Evolutionary conservation across 2,113 vertebrate species (phyloP).

Genomic region (Cebus imitator): DNA sequence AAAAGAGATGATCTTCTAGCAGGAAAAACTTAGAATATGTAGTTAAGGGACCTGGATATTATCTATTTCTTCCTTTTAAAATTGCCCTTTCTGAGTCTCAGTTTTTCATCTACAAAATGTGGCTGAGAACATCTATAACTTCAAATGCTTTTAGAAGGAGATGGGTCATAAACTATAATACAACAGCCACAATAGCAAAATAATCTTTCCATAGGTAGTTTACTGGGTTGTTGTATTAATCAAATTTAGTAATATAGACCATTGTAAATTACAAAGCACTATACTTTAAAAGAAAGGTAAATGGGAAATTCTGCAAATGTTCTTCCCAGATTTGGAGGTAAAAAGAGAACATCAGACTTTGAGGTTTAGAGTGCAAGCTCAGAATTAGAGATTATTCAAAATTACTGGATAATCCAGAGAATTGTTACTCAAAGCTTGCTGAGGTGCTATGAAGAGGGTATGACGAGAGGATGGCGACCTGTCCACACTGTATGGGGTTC

Average conservation of each 20-base stretch:
- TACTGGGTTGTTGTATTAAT: not conserved
- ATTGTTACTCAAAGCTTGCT: not conserved
- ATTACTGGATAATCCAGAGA: not conserved
- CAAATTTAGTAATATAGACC: not conserved
- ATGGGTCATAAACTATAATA: not conserved
- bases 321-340: not conserved
- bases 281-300: not conserved
- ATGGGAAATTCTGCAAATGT: not conserved
- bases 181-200: not conserved
- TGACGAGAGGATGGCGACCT: not conserved
- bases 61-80: not conserved
- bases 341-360: not conserved
- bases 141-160: constrained; percentile 19
- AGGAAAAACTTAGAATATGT: not conserved
- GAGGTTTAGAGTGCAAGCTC: not conserved
- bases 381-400: not conserved
- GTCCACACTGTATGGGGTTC: not conserved
- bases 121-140: not conserved
- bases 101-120: not conserved
- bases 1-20: not conserved
- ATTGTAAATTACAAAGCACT: not conserved
- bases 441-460: not conserved
- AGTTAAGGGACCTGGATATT: not conserved
- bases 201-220: not conserved
- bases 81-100: not conserved